phyloP scores from a whole-genome alignment of 2,113 vertebrate species.

The Bombycilla garrulus region DNA sequence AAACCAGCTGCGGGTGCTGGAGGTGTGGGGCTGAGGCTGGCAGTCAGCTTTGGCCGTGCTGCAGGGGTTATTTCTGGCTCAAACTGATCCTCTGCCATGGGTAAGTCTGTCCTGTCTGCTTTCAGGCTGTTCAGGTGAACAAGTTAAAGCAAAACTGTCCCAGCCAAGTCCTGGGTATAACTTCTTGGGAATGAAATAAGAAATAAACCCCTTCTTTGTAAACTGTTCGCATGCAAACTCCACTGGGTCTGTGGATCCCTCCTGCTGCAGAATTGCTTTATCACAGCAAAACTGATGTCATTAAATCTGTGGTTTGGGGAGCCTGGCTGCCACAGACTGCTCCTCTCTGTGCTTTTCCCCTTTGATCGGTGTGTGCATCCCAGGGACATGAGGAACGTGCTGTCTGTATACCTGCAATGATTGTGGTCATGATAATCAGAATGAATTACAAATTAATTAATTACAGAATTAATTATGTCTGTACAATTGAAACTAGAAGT shows the following conservation, averaged over 20 bases:
- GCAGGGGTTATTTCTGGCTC: not conserved
- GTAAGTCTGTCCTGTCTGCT: not conserved
- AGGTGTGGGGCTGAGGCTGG: not conserved
- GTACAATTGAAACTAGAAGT: not conserved
- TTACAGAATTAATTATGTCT: not conserved
- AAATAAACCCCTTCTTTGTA: not conserved
- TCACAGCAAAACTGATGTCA: not conserved
- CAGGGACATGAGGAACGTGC: not conserved
- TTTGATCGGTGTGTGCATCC: accelerated
- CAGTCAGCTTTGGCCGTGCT: not conserved
- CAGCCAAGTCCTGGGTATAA: not conserved
- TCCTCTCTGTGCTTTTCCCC: not conserved
- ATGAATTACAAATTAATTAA: too few relatives aligned
- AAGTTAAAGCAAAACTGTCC: not conserved
- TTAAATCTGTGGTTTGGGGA: not conserved
- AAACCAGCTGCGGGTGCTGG: accelerated
- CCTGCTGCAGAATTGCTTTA: not conserved
- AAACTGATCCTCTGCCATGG: not conserved
- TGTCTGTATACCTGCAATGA: accelerated
- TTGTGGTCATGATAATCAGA: not conserved
- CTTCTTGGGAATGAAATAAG: not conserved
- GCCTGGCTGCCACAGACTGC: not conserved
- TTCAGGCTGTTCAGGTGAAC: not conserved
- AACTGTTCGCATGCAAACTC: not conserved
- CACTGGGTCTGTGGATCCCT: not conserved